Evolutionary conservation across 2,113 vertebrate genomes (phyloP).

Genomic region (Herpailurus yagouaroundi): DNA sequence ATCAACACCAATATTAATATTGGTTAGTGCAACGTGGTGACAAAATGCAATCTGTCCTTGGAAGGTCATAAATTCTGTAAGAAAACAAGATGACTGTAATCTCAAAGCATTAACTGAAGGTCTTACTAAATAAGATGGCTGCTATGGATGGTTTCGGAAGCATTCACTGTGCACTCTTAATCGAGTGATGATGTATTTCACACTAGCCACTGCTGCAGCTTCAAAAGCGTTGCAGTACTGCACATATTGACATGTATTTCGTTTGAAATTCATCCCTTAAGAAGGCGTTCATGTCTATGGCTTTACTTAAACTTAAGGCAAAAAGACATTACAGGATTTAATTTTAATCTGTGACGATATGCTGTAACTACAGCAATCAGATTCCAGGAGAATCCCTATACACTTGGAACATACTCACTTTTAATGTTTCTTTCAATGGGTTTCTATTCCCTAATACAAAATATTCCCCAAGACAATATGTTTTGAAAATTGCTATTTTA

Average conservation of each 20-base stretch:
- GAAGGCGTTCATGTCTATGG: neutral
- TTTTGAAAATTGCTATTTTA: conserved; percentile 5
- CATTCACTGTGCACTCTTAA: neutral
- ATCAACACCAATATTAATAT: conserved; percentile 64
- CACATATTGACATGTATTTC: neutral
- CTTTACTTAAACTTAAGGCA: neutral
- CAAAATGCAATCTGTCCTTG: conserved; percentile 50
- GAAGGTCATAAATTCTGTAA: conserved; percentile 30
- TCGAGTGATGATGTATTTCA: neutral
- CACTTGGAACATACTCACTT: neutral
- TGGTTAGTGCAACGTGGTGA: neutral
- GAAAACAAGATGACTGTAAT: conserved; percentile 17
- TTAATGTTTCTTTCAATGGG: conserved; percentile 9
- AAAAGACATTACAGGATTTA: neutral
- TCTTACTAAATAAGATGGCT: neutral
- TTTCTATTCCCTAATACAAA: conserved; percentile 23
- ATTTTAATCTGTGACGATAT: conserved; percentile 28
- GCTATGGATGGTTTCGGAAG: neutral
- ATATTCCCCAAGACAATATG: neutral
- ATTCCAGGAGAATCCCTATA: conserved; percentile 18
- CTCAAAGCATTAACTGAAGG: conserved; percentile 19
- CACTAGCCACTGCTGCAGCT: neutral
- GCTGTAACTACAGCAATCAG: neutral
- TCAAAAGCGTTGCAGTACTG: neutral
- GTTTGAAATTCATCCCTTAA: neutral